Percentiles rank a stretch among this genome's conserved stretches.
phyloP scores from a whole-genome alignment of 2,113 vertebrate genomes.

The Xyrauchen texanus region DNA sequence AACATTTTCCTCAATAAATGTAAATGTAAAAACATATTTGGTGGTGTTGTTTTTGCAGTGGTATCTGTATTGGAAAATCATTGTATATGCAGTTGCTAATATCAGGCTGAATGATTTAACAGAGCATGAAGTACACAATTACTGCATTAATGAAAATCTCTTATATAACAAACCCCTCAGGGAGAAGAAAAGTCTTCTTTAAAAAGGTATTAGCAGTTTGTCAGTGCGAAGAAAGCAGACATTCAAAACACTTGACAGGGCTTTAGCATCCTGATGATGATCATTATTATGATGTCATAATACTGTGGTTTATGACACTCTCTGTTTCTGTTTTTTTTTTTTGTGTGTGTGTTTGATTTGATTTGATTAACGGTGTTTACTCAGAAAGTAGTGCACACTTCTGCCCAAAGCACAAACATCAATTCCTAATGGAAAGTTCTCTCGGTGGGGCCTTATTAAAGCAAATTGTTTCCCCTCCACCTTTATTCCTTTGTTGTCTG shows the following conservation, averaged over 20 bases:
- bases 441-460: slow-evolving; percentile 24
- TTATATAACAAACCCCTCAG: slow-evolving; percentile 2
- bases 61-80: background rate
- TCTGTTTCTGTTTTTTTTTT: background rate
- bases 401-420: slow-evolving; percentile 32
- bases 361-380: slow-evolving; percentile 30
- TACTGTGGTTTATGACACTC: background rate
- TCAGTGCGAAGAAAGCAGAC: background rate
- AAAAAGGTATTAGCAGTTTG: background rate
- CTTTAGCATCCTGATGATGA: slow-evolving; percentile 8
- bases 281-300: slow-evolving; percentile 24
- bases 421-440: slow-evolving; percentile 29
- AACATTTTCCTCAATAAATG: no score
- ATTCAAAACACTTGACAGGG: slow-evolving; percentile 28
- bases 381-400: no score
- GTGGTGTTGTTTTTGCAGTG: background rate
- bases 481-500: slow-evolving; percentile 17
- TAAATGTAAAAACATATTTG: no score
- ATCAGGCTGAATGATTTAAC: background rate
- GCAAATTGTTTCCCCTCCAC: slow-evolving; percentile 26
- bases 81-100: background rate
- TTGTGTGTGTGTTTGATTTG: background rate
- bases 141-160: background rate
- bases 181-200: slow-evolving; percentile 3
- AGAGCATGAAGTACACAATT: background rate